phyloP scores from a whole-genome alignment of 2,888 invertebrate genomes.

The Coenonympha arcania region DNA sequence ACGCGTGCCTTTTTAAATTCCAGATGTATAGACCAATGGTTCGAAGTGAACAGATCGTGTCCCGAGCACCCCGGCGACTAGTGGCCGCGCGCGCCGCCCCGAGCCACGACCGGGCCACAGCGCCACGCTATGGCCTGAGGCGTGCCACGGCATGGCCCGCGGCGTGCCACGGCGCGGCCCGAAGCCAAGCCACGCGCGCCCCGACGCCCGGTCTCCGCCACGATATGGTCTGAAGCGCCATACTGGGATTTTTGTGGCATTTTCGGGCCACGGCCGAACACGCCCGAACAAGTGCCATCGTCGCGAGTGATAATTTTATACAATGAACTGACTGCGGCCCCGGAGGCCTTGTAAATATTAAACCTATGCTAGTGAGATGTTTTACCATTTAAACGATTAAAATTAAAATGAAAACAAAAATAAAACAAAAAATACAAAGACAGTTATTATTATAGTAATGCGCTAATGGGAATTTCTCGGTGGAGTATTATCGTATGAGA shows the following conservation, averaged over 20 bases:
- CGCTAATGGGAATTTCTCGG: conserved; percentile 54
- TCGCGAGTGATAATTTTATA: conserved; percentile 67
- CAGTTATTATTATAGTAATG: conserved; percentile 52
- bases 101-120: conserved; percentile 9
- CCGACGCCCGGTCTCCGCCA: conserved; percentile 14
- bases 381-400: conserved; percentile 63
- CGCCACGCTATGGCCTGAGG: conserved; percentile 15
- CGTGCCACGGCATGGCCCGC: conserved; percentile 6
- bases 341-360: conserved; percentile 63
- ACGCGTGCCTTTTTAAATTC: conserved; percentile 43
- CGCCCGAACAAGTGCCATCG: conserved; percentile 43
- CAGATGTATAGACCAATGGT: conserved; percentile 99
- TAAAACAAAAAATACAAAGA: conserved; percentile 49
- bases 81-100: conserved; percentile 39
- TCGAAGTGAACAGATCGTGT: conserved; percentile 98
- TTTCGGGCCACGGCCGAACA: conserved; percentile 14
- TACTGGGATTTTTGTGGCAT: neutral
- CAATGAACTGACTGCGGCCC: conserved; percentile 62
- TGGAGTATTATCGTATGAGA: conserved; percentile 45
- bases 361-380: conserved; percentile 67
- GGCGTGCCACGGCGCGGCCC: conserved; percentile 91
- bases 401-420: conserved; percentile 32
- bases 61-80: conserved; percentile 99
- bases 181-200: conserved; percentile 16
- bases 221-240: conserved; percentile 13